phyloP scores from a whole-genome alignment of 2,797 vertebrate genomes.

The Dermochelys coriacea region DNA sequence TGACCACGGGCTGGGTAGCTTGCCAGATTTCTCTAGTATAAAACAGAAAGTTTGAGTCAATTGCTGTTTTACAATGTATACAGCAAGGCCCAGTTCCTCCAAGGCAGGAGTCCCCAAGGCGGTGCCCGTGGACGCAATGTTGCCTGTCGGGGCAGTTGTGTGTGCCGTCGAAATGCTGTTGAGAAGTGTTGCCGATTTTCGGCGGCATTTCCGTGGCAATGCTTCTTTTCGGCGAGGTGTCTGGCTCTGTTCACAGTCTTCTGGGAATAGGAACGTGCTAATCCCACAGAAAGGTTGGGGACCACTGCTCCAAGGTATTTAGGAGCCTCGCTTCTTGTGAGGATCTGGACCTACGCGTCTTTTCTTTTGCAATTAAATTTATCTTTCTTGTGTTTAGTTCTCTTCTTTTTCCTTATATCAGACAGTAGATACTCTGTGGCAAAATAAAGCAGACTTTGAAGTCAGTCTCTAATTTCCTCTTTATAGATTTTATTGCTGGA shows the following conservation, averaged over 20 bases:
- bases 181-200: too few species aligned
- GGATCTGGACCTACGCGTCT: not conserved
- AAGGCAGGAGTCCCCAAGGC: too few species aligned
- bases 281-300: too few species aligned
- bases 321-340: not conserved
- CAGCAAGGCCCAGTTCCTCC: not conserved
- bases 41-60: not conserved
- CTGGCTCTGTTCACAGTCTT: too few species aligned
- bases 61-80: not conserved
- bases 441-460: slow-evolving; percentile 50
- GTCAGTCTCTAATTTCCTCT: slow-evolving; percentile 46
- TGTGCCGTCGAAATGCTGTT: too few species aligned
- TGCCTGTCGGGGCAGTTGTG: too few species aligned
- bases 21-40: not conserved
- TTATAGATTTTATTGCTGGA: slow-evolving; percentile 32
- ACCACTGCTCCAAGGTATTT: not conserved
- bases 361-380: slow-evolving; percentile 38
- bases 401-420: not conserved
- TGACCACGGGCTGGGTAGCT: not conserved
- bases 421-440: not conserved
- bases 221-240: too few species aligned
- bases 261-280: too few species aligned
- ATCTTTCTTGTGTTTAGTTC: slow-evolving; percentile 30
- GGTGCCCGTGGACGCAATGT: too few species aligned
- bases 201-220: too few species aligned